These are phyloP conservation scores for Drosophila tanythrix DNA, from an alignment of 2,888 invertebrate genomes.

Conservation along the genomic window DNA sequence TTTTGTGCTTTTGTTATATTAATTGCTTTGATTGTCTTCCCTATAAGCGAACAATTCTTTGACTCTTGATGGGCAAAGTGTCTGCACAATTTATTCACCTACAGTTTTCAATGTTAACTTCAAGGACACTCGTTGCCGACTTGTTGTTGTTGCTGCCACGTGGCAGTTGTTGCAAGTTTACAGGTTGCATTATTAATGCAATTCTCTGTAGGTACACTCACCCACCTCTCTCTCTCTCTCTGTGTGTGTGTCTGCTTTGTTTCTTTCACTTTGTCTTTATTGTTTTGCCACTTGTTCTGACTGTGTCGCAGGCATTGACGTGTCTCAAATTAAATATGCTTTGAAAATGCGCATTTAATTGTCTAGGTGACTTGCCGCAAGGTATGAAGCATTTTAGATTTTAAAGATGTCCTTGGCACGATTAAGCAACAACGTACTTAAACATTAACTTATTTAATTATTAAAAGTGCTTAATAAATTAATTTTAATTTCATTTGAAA, in stretches of 20 bases:
- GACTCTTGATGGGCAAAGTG: background rate
- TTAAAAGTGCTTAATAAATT: background rate
- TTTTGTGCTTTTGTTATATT: slow-evolving; percentile 28
- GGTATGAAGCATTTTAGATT: background rate
- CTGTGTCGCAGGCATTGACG: slow-evolving; percentile 35
- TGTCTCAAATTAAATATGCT: slow-evolving; percentile 42
- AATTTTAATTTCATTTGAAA: too few species aligned
- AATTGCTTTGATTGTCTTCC: slow-evolving; percentile 43
- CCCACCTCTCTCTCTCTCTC: background rate
- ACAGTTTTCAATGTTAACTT: slow-evolving; percentile 29
- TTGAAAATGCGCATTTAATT: slow-evolving; percentile 33
- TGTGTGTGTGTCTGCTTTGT: background rate
- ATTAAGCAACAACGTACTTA: background rate
- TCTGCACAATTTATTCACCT: slow-evolving; percentile 19
- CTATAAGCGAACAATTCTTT: slow-evolving; percentile 15
- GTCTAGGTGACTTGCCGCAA: slow-evolving; percentile 7
- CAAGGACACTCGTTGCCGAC: slow-evolving; percentile 23
- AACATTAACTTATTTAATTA: background rate
- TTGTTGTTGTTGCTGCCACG: slow-evolving; percentile 8
- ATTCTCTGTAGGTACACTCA: background rate
- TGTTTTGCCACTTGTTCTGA: background rate
- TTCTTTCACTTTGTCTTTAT: background rate
- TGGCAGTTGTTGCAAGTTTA: slow-evolving; percentile 27
- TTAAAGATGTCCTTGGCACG: background rate
- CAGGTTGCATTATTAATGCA: slow-evolving; percentile 44